Conservation (phyloP, 2,888 invertebrate genomes). For the Drosophila limbata region DNA sequence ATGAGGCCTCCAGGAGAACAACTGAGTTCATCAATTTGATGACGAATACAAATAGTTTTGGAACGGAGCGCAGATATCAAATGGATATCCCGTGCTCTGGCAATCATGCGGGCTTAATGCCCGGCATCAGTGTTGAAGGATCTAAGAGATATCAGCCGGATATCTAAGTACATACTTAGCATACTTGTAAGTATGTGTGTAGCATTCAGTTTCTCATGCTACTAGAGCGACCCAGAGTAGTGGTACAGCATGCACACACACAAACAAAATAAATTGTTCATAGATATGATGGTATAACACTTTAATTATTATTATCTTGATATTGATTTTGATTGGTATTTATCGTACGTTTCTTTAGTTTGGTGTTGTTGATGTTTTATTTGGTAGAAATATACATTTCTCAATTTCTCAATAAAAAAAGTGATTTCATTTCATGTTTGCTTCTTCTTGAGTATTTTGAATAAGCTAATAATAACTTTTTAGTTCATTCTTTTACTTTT, state of each 20-base stretch:
- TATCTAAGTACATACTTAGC: too few relatives aligned
- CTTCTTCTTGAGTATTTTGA: constrained; percentile 63
- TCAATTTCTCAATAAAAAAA: constrained; percentile 72
- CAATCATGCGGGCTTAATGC: too few relatives aligned
- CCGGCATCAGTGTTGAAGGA: too few relatives aligned
- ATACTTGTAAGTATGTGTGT: too few relatives aligned
- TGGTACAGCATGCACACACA: constrained; percentile 38
- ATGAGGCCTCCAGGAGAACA: too few relatives aligned
- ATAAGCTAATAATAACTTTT: constrained; percentile 84
- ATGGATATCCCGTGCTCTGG: too few relatives aligned
- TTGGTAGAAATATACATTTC: constrained; percentile 76
- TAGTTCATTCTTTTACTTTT: constrained; percentile 80
- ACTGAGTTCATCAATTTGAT: too few relatives aligned
- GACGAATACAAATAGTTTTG: too few relatives aligned
- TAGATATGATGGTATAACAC: constrained; percentile 72
- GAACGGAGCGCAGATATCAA: too few relatives aligned
- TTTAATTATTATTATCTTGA: constrained; percentile 57
- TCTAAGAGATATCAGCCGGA: too few relatives aligned
- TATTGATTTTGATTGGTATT: constrained; percentile 16
- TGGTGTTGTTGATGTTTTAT: constrained; percentile 71
- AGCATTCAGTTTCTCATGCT: too few relatives aligned
- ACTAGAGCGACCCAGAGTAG: too few relatives aligned
- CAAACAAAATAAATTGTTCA: constrained; percentile 64
- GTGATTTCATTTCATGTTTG: constrained; percentile 52
- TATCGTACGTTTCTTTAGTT: constrained; percentile 21